These are phyloP conservation scores for Macrotrachela quadricornifera DNA, from an alignment of 1,140 invertebrate genomes.

Conservation along the genomic window DNA sequence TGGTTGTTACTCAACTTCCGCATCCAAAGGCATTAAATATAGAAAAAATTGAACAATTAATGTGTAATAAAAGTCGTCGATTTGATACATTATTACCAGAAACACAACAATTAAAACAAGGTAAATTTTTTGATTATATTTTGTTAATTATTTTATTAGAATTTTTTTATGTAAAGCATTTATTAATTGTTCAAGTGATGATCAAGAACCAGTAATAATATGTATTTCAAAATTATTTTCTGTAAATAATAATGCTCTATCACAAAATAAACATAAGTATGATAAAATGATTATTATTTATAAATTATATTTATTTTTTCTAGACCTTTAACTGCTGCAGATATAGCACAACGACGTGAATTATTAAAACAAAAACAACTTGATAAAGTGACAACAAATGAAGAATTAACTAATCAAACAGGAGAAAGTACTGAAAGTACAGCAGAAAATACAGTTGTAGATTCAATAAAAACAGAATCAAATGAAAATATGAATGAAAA, in stretches of 20 bases:
- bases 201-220: conserved; percentile 50
- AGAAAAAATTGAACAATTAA: conserved; percentile 32
- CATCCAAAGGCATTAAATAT: background rate
- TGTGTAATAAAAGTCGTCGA: conserved; percentile 44
- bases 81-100: conserved; percentile 46
- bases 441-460: conserved; percentile 2
- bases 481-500: conserved; percentile 36
- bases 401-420: background rate
- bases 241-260: conserved; percentile 23
- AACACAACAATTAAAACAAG: conserved; percentile 47
- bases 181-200: conserved; percentile 42
- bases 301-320: conserved; percentile 14
- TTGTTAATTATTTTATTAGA: background rate
- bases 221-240: conserved; percentile 89
- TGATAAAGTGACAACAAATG: conserved; percentile 9
- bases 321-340: conserved; percentile 48
- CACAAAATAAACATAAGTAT: conserved; percentile 11
- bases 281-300: conserved; percentile 36
- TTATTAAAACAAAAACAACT: conserved; percentile 37
- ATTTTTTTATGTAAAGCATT: conserved; percentile 33
- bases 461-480: conserved; percentile 11
- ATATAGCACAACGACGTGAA: conserved; percentile 48
- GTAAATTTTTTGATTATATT: conserved; percentile 13
- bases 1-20: background rate
- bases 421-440: conserved; percentile 1